Evolutionary conservation across 2,888 invertebrate species (phyloP), one percentile per base, ranked within the genome.

Genomic region (Agonopterix heracliana): DNA sequence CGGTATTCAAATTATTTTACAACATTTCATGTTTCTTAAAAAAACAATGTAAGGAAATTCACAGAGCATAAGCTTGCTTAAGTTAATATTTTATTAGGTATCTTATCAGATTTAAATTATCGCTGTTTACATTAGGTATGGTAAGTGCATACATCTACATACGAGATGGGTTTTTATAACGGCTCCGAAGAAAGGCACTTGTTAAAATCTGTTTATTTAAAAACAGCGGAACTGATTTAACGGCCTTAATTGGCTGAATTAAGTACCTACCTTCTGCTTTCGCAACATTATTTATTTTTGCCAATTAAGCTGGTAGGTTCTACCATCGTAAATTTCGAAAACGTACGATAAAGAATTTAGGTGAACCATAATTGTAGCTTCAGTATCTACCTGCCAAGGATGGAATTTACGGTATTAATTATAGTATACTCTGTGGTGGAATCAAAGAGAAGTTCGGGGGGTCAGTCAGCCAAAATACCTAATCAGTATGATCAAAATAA

Each of bases 171-270:
- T 26, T 26, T 26, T 26, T 3, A 26, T 26, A 26, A 26, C 26
- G 26, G 26, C 26, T 5, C 26, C 26, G 7, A 26, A 26, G 26
- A 26, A 26, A 26, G 26, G 26, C 26, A 5, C 26, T 42, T 47
- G 59, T 61, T 40, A 47, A 51, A 45, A 43, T 56, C 66, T 56
- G 56, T 56, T 52, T 50, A 60, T 57, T 51, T 55, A 56, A 53
- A 54, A 59, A 48, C 61, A 63, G 61, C 63, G 61, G 62, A 64
- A 68, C 65, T 60, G 61, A 71, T 69, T 69, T 71, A 59, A 70
- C 57, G 53, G 52, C 54, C 48, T 59, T 57, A 52, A 61, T 65
- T 62, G 54, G 57, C 49, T 59, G 52, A 54, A 58, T 57, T 59
- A 56, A 47, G 50, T 50, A 50, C 38, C n/a, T 57, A 49, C 52